These are phyloP conservation scores for Palythoa caribaeorum DNA, from an alignment of 92 coral and sea anemone genomes.

Conservation along the genomic window DNA sequence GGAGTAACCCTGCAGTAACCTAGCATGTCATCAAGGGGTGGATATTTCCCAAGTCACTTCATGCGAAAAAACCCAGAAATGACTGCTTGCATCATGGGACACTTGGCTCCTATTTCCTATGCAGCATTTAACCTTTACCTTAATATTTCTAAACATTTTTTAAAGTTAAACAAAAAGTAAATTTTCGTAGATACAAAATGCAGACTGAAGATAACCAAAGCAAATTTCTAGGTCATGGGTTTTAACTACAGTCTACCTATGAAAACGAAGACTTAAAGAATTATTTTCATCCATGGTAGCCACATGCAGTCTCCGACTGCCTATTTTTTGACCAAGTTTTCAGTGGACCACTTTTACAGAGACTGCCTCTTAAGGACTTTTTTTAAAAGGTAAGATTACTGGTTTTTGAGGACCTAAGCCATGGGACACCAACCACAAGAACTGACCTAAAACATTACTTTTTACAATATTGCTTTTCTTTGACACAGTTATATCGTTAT, in stretches of 20 bases:
- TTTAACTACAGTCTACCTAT: not conserved
- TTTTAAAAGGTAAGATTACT: too few relatives aligned
- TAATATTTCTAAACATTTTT: not conserved
- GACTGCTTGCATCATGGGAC: conserved; percentile 15
- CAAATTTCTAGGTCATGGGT: too few relatives aligned
- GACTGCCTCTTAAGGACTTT: too few relatives aligned
- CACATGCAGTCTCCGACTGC: too few relatives aligned
- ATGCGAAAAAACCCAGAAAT: not conserved
- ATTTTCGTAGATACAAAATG: not conserved
- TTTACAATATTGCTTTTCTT: too few relatives aligned
- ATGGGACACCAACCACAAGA: too few relatives aligned
- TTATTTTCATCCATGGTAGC: not conserved
- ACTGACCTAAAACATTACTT: too few relatives aligned
- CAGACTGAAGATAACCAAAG: not conserved
- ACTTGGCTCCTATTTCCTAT: conserved; percentile 11
- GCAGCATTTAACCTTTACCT: not conserved
- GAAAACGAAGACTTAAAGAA: not conserved
- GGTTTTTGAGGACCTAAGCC: too few relatives aligned
- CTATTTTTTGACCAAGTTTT: too few relatives aligned
- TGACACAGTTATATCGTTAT: too few relatives aligned
- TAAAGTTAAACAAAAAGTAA: not conserved
- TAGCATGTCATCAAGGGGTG: not conserved
- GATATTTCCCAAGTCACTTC: not conserved
- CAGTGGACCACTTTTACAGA: too few relatives aligned
- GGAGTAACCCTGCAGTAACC: conserved; percentile 2